A percentile compares a stretch with the other conserved stretches of the same genome.
phyloP scores from a whole-genome alignment of 35 echinoderm and acorn worm species.

The Patiria miniata region DNA sequence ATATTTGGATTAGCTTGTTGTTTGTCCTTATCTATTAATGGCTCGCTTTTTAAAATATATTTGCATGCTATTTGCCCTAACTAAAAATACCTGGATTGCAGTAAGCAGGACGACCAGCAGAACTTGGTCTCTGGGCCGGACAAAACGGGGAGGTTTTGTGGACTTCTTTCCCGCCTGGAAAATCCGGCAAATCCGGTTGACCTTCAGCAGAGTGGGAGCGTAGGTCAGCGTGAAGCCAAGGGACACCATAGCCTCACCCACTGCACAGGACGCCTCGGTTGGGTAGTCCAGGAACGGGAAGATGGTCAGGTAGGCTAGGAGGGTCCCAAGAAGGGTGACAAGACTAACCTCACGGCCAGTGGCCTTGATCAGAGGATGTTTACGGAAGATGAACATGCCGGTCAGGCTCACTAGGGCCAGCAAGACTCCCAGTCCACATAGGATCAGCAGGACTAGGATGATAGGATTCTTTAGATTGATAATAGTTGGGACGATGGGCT shows the following conservation, averaged over 20 bases:
- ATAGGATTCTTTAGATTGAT: background rate
- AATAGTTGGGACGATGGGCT: background rate
- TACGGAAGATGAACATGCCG: conserved; percentile 5
- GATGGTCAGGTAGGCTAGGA: background rate
- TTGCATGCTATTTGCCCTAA: too few relatives aligned
- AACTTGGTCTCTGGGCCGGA: conserved; percentile 63
- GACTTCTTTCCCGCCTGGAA: conserved; percentile 69
- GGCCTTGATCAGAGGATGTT: conserved; percentile 31
- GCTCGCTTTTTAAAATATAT: too few relatives aligned
- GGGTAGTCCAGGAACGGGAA: background rate
- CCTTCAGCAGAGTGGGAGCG: conserved; percentile 34
- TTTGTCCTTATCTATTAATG: too few relatives aligned
- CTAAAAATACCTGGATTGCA: conserved; percentile 64
- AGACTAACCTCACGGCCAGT: conserved; percentile 10
- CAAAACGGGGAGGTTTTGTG: conserved; percentile 47
- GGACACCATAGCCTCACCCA: background rate
- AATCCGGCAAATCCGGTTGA: conserved; percentile 68
- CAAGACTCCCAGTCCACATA: background rate
- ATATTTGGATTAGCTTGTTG: too few relatives aligned
- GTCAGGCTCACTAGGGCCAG: background rate
- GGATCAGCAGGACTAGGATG: background rate
- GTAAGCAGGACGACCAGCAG: conserved; percentile 32
- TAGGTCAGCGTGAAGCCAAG: conserved; percentile 19
- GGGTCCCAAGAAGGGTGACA: background rate
- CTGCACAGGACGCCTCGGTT: background rate